Evolutionary conservation across 1,140 invertebrate genomes (phyloP).

Genomic region (Pseudoatta argentina): DNA sequence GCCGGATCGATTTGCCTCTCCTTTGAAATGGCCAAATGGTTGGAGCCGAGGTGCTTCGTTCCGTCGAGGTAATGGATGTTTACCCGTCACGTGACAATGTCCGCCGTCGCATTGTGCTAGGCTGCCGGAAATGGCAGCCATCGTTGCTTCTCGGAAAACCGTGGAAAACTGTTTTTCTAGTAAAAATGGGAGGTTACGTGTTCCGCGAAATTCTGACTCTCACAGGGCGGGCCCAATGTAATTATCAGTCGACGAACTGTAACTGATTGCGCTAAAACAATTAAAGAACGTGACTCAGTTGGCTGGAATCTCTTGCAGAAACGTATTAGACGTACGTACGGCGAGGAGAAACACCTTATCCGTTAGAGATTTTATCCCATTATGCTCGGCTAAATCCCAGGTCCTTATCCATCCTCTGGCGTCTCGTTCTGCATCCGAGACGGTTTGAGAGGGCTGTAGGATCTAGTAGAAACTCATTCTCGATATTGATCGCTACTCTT

Average conservation of each 20-base stretch:
- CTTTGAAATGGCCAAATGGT: slow-evolving; percentile 67
- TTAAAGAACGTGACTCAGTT: slow-evolving; percentile 72
- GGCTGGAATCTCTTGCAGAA: slow-evolving; percentile 45
- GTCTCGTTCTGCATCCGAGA: slow-evolving; percentile 14
- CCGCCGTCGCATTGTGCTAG: background rate
- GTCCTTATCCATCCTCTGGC: slow-evolving; percentile 10
- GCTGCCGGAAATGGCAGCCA: slow-evolving; percentile 34
- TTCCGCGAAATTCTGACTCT: background rate
- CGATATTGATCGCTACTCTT: slow-evolving; percentile 17
- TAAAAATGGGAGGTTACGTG: background rate
- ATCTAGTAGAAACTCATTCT: slow-evolving; percentile 22
- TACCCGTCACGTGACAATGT: slow-evolving; percentile 67
- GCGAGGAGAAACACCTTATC: slow-evolving; percentile 52
- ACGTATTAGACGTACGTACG: slow-evolving; percentile 34
- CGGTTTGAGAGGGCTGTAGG: slow-evolving; percentile 18
- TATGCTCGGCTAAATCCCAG: slow-evolving; percentile 50
- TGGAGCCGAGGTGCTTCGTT: slow-evolving; percentile 33
- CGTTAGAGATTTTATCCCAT: slow-evolving; percentile 63
- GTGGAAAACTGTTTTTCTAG: slow-evolving; percentile 26
- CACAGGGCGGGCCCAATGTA: slow-evolving; percentile 12
- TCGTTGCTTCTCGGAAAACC: slow-evolving; percentile 33
- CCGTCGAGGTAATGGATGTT: slow-evolving; percentile 68
- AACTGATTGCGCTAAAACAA: slow-evolving; percentile 71
- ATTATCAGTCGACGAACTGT: slow-evolving; percentile 70
- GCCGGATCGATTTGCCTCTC: slow-evolving; percentile 69